Evolutionary conservation across 2,797 vertebrate genomes (phyloP).

Genomic region (Chelon labrosus): DNA sequence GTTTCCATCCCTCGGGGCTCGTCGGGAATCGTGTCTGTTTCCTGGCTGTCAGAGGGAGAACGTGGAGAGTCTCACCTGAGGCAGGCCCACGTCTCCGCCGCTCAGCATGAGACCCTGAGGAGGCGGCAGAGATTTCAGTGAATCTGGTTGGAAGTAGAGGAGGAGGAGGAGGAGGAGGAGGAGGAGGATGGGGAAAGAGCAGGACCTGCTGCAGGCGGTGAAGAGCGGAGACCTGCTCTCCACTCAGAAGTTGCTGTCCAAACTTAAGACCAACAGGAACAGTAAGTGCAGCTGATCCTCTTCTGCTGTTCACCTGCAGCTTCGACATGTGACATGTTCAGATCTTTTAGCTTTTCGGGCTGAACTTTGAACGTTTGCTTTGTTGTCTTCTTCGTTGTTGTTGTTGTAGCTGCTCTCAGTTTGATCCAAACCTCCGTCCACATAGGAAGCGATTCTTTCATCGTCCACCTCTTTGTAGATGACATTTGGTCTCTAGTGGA

Average conservation of each 20-base stretch:
- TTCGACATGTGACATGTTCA: too few relatives aligned
- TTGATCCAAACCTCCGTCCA: too few relatives aligned
- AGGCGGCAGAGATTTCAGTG: conserved; percentile 23
- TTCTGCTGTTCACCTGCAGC: too few relatives aligned
- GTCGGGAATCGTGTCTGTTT: too few relatives aligned
- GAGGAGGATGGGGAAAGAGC: conserved; percentile 85
- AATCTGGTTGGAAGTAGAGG: conserved; percentile 17
- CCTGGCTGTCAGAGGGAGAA: conserved; percentile 1
- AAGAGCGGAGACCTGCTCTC: conserved; percentile 83
- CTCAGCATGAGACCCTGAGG: conserved; percentile 71
- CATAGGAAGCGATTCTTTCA: too few relatives aligned
- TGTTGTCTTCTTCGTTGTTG: too few relatives aligned
- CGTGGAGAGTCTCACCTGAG: conserved; percentile 48
- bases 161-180: conserved; percentile 86
- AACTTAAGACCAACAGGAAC: conserved; percentile 78
- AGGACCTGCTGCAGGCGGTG: conserved; percentile 86
- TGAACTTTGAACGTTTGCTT: too few relatives aligned
- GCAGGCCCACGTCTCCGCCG: conserved; percentile 28
- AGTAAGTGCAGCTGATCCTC: conserved; percentile 74
- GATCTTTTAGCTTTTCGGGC: too few relatives aligned
- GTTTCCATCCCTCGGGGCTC: too few relatives aligned
- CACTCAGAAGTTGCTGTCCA: conserved; percentile 83
- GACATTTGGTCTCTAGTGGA: too few relatives aligned
- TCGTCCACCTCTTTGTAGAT: too few relatives aligned
- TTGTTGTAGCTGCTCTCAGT: too few relatives aligned